Base-by-base conservation (phyloP, 2,113 vertebrate genomes). In the Gallinago jamesoni region DNA sequence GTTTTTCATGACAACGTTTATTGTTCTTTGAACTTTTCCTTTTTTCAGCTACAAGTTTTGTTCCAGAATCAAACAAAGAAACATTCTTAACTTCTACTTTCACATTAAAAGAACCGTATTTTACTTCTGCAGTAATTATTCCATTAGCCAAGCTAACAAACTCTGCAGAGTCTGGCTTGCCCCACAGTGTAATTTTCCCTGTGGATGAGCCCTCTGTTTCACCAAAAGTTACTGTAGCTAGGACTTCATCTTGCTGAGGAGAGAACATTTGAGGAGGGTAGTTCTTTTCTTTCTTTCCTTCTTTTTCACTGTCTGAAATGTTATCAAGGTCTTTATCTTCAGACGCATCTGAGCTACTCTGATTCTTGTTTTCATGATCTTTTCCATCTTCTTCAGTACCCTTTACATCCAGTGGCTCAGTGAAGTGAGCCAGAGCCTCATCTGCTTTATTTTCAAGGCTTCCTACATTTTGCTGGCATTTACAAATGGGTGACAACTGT, bases 51-150 rank as follows among this genome's bases (percentile, higher is more conserved):
- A 95, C 74, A 81, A 96, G 64, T 1, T 96, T 96, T 55, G 87
- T 96, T 93, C 91, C 97, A 60, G 91, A 76, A 88, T 97, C 81
- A 66, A 89, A 91, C 23, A 90, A 89, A 88, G 81, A 63, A 63
- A 60, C 82, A 64, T 98, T 98, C 53, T 97, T 98, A 62, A 99
- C 97, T 97, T 99, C 98, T 48, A 98, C 76, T 81, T 98, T 98
- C 13, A 99, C 30, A 13, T 94, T 88, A n/a, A 98, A 97, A 47
- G 85, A 84, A 4, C 75, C 66, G 14, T 87, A 97, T 96, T 98
- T 98, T 18, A 98, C 84, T 64, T 98, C 98, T 63, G 98, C 97
- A 76, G 94, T 97, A 45, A 97, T 94, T 73, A 97, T 96, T 57
- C 93, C 96, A 67, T 63, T 82, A 50, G 77, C 25, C 73, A 93